A percentile compares a stretch with the other conserved stretches of the same genome.
These are phyloP conservation scores for Gorsachius magnificus DNA, from an alignment of 2,797 vertebrate genomes.

Conservation along the genomic window DNA sequence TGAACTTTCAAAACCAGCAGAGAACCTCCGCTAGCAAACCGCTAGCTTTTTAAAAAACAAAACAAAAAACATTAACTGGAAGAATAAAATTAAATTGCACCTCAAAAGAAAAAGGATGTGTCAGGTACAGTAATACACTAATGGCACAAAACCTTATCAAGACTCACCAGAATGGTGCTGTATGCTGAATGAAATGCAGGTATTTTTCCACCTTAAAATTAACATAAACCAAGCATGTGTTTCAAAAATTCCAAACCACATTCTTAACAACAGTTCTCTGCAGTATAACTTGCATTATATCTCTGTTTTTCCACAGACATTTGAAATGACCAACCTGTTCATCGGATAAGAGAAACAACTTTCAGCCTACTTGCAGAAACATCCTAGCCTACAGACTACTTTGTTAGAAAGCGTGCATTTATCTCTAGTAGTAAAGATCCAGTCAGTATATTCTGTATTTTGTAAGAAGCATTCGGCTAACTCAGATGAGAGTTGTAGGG, in stretches of 20 bases:
- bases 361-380: constrained; percentile 23
- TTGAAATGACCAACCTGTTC: constrained; percentile 1
- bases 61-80: neutral
- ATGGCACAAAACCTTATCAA: neutral
- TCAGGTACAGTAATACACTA: neutral
- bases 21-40: neutral
- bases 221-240: neutral
- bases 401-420: constrained; percentile 37
- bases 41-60: neutral
- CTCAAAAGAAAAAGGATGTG: constrained; percentile 33
- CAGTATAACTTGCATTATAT: constrained; percentile 18
- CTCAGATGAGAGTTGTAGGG: constrained; percentile 29
- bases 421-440: constrained; percentile 49
- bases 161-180: constrained; percentile 1
- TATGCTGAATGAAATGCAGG: neutral
- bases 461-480: constrained; percentile 55
- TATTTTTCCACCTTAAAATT: constrained; percentile 21
- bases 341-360: neutral
- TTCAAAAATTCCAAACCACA: constrained; percentile 30
- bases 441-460: constrained; percentile 62
- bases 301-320: neutral
- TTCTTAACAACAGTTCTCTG: constrained; percentile 6
- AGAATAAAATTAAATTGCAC: constrained; percentile 63
- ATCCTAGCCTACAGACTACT: constrained; percentile 31
- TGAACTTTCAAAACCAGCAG: constrained; percentile 12